Evolutionary conservation across 2,888 invertebrate species (phyloP).

Genomic region (Polyploca ridens): DNA sequence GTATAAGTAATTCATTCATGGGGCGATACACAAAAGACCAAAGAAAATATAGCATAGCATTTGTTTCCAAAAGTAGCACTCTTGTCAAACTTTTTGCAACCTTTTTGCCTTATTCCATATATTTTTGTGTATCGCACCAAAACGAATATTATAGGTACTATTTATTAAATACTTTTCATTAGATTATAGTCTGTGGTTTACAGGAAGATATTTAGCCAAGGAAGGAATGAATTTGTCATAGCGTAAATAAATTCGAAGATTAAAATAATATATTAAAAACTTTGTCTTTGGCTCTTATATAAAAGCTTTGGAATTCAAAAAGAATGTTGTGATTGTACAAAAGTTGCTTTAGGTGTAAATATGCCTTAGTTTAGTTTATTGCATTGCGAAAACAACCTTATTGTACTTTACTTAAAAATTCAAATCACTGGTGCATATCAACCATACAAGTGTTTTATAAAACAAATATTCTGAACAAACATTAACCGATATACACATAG

Average conservation of each 20-base stretch:
- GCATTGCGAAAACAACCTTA: slow-evolving; percentile 54
- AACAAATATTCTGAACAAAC: slow-evolving; percentile 30
- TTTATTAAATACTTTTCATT: slow-evolving; percentile 37
- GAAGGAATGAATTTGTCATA: slow-evolving; percentile 46
- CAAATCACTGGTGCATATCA: slow-evolving; percentile 73
- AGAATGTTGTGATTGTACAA: slow-evolving; percentile 63
- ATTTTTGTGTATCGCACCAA: slow-evolving; percentile 30
- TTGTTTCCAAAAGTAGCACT: neutral
- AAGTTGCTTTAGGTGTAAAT: slow-evolving; percentile 34
- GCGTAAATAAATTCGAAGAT: slow-evolving; percentile 46
- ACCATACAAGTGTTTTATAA: slow-evolving; percentile 22
- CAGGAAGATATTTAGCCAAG: slow-evolving; percentile 50
- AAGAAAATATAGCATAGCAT: neutral
- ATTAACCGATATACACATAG: slow-evolving; percentile 42
- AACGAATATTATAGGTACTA: neutral
- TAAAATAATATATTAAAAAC: slow-evolving; percentile 42
- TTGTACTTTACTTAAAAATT: slow-evolving; percentile 38
- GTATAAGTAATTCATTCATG: neutral
- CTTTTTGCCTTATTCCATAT: neutral
- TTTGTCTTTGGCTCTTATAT: slow-evolving; percentile 69
- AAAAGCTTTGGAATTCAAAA: slow-evolving; percentile 60
- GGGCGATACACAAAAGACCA: neutral
- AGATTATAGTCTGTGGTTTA: slow-evolving; percentile 42
- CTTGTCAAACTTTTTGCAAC: neutral
- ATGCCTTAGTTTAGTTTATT: slow-evolving; percentile 46